Evolutionary conservation across 2,797 vertebrate species (phyloP), one percentile per base, ranked within the genome.

Genomic region (Pygocentrus nattereri): DNA sequence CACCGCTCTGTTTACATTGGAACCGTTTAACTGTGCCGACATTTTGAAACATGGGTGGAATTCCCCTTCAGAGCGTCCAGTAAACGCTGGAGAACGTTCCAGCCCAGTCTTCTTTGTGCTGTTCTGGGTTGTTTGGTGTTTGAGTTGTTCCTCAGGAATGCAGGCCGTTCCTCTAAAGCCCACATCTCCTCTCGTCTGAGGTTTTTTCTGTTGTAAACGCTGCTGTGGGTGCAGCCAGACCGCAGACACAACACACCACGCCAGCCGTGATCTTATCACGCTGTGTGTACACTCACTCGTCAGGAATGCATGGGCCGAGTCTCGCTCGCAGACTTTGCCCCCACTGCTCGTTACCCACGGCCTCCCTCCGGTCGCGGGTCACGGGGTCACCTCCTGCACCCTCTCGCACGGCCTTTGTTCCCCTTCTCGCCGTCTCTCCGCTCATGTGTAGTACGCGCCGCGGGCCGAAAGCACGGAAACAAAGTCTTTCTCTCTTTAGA

Each of bases 241-340:
- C 76, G 79, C 71, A 84, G 86, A 86, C 84, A 78, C 75, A 83
- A 86, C 84, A 87, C 71, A 56, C 74, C 71, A 62, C 74, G 38
- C 79, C 80, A 82, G 78, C 74, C 83, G 44, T 76, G 84, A 86
- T 79, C 16, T 56, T 50, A 30, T 52, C 74, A 64, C 74, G 44
- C 69, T 12, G 47, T 31, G 69, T 59, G 58, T 69, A 74, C 79
- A 75, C 81, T 62, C 79, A 78, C 82, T 83, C 58, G 79, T 83
- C 79, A 81, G 75, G 75, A 78, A 78, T 83, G 78, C 62, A 67
- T 79, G 58, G 72, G 19, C 76, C 34, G 61, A 61, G 84, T 50
- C 80, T 41, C 71, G 73, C 67, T 81, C 76, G 52, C 58, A 82
- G 80, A 85, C 80, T 79, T 82, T 23, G 75, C 78, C 78, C 79